phyloP scores from a whole-genome alignment of 2,113 vertebrate genomes.

The Aegithalos caudatus region DNA sequence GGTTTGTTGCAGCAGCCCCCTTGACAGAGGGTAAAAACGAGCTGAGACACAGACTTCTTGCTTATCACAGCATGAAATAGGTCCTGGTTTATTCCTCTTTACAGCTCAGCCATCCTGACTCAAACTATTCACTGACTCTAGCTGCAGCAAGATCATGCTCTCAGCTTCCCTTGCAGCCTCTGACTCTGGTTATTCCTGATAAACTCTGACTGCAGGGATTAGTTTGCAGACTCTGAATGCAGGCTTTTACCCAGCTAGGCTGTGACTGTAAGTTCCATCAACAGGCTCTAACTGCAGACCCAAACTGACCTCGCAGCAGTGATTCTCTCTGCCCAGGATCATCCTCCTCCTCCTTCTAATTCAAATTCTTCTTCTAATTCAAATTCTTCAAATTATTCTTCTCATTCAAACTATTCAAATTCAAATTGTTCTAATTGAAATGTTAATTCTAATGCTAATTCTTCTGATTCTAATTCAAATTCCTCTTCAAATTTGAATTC shows the following conservation, averaged over 20 bases:
- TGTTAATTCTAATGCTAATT: no score
- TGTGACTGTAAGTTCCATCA: not conserved
- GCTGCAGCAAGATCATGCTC: not conserved
- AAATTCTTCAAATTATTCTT: no score
- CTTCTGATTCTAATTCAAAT: no score
- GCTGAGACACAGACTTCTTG: not conserved
- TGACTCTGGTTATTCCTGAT: not conserved
- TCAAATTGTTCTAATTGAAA: no score
- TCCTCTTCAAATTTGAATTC: no score
- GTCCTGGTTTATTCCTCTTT: not conserved
- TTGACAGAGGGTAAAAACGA: not conserved
- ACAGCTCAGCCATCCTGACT: not conserved
- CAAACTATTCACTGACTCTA: not conserved
- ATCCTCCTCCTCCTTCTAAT: not conserved
- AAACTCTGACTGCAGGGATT: not conserved
- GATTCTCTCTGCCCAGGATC: not conserved
- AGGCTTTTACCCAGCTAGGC: no score
- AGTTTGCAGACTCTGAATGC: not conserved
- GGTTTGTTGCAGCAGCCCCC: not conserved
- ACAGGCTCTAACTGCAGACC: no score
- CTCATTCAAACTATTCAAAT: no score
- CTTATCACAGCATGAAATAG: not conserved
- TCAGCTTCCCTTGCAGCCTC: not conserved
- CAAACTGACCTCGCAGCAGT: not conserved
- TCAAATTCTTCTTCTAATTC: no score